These are phyloP conservation scores for Drosophila lacteicornis DNA, from an alignment of 1,140 invertebrate species.

Conservation along the genomic window DNA sequence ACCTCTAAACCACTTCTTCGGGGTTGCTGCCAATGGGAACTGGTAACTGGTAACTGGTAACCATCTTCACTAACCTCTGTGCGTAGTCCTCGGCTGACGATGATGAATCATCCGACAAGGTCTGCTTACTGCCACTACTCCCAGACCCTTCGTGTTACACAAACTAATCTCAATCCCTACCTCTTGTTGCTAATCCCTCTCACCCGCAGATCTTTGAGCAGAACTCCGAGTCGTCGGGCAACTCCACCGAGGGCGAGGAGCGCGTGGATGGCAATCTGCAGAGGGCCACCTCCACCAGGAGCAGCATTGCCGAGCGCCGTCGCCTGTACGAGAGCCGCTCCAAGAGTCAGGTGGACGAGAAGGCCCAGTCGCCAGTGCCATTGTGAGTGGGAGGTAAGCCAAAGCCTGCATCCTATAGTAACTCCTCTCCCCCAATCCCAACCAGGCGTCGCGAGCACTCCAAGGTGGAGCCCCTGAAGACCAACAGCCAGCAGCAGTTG, in stretches of 20 bases:
- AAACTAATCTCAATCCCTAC: slow-evolving; percentile 11
- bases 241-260: slow-evolving; percentile 82
- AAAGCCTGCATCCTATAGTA: too few relatives aligned
- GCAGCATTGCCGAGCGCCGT: slow-evolving; percentile 91
- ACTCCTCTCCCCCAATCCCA: background rate
- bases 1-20: slow-evolving; percentile 22
- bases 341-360: slow-evolving; percentile 88
- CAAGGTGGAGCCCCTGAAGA: slow-evolving; percentile 73
- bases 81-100: slow-evolving; percentile 82
- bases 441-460: slow-evolving; percentile 74
- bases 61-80: slow-evolving; percentile 24
- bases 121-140: slow-evolving; percentile 47
- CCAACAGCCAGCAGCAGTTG: slow-evolving; percentile 52
- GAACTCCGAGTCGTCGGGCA: slow-evolving; percentile 82
- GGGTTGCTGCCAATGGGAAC: slow-evolving; percentile 25
- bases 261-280: slow-evolving; percentile 81
- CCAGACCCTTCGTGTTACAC: background rate
- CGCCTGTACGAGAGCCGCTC: slow-evolving; percentile 91
- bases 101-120: slow-evolving; percentile 84
- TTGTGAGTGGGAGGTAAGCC: slow-evolving; percentile 84
- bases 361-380: slow-evolving; percentile 89
- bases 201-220: slow-evolving; percentile 77
- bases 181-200: background rate
- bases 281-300: slow-evolving; percentile 86
- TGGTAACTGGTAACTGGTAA: slow-evolving; percentile 24